Conservation (phyloP, 2,888 invertebrate species). For the Muscina levida region DNA sequence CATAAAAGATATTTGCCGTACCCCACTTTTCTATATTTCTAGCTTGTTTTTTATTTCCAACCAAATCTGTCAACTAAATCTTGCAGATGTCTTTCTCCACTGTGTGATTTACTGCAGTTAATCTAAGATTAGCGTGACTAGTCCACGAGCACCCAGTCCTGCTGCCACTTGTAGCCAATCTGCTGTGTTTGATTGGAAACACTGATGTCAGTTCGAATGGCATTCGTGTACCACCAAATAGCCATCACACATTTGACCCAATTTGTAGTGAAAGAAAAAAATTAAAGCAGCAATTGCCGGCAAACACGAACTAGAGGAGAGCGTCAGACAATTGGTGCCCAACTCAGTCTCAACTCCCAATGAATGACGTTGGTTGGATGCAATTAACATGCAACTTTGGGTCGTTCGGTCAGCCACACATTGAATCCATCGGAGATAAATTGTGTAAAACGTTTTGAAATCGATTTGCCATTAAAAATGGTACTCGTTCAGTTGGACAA, state of each 20-base stretch:
- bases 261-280: constrained; percentile 33
- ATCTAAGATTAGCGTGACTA: constrained; percentile 49
- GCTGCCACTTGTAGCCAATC: neutral
- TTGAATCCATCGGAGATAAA: too few relatives aligned
- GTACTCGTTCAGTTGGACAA: too few relatives aligned
- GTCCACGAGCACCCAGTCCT: neutral
- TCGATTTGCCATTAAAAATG: too few relatives aligned
- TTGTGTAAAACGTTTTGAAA: too few relatives aligned
- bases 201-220: constrained; percentile 53
- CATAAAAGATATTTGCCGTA: too few relatives aligned
- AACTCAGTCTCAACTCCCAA: neutral
- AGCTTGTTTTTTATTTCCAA: too few relatives aligned
- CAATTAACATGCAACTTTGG: neutral
- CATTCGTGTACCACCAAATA: constrained; percentile 8
- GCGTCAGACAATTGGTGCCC: too few relatives aligned
- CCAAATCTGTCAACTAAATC: too few relatives aligned
- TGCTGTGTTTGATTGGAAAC: constrained; percentile 27
- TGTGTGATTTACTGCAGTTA: constrained; percentile 32
- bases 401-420: too few relatives aligned
- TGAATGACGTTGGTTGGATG: neutral
- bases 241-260: constrained; percentile 41
- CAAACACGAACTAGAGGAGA: neutral
- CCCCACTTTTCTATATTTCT: too few relatives aligned
- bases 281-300: constrained; percentile 9
- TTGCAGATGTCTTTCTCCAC: too few relatives aligned